These are phyloP conservation scores for Nilaparvata lugens DNA, from an alignment of 1,140 invertebrate genomes.

Conservation along the genomic window DNA sequence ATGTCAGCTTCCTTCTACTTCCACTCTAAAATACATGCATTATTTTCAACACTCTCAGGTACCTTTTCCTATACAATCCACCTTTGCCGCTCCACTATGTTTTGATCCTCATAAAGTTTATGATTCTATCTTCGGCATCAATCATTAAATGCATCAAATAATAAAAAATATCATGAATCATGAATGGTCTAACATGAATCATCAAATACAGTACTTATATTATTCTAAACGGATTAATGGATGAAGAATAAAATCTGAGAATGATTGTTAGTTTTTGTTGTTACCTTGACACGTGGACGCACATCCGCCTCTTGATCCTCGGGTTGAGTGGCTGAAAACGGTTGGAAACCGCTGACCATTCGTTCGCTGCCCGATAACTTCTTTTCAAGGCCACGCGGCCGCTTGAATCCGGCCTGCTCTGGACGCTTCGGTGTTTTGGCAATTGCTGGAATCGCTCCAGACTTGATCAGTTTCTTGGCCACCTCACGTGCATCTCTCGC, in stretches of 20 bases:
- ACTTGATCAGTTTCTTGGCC: constrained; percentile 88
- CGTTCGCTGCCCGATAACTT: constrained; percentile 43
- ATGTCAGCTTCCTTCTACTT: no score
- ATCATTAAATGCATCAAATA: no score
- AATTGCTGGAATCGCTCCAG: constrained; percentile 80
- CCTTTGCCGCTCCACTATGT: no score
- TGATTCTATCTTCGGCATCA: no score
- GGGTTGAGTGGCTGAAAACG: constrained; percentile 72
- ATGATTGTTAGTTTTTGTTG: background rate
- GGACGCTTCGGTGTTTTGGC: constrained; percentile 64
- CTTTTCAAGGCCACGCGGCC: constrained; percentile 50
- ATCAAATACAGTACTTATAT: background rate
- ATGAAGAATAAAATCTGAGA: background rate
- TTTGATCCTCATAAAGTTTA: no score
- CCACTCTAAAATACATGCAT: no score
- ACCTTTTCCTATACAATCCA: no score
- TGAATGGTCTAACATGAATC: no score
- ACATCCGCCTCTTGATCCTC: constrained; percentile 46
- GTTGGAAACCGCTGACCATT: constrained; percentile 74
- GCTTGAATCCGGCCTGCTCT: constrained; percentile 58
- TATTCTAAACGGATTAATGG: no score
- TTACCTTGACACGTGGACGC: constrained; percentile 25
- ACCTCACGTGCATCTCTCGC: constrained; percentile 89
- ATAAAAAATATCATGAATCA: no score
- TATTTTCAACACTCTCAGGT: no score